A percentile compares a stretch with the other conserved stretches of the same genome.
Evolutionary conservation across 2,888 invertebrate genomes (phyloP).

Genomic region (Lysandra bellargus): DNA sequence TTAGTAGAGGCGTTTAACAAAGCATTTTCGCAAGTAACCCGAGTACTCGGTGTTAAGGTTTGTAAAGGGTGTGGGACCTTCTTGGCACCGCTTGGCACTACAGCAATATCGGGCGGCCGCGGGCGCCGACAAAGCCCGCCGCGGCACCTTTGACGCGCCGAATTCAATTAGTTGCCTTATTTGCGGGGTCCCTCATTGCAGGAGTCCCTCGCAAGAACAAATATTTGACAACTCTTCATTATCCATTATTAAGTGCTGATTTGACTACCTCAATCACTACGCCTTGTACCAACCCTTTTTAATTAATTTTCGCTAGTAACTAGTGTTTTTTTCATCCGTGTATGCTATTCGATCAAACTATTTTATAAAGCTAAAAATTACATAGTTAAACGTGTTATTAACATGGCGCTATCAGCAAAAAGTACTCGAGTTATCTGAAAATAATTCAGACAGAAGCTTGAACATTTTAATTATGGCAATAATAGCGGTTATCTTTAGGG

Average conservation of each 20-base stretch:
- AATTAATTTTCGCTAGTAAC: slow-evolving; percentile 4
- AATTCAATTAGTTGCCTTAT: slow-evolving; percentile 80
- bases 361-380: neutral
- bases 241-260: slow-evolving; percentile 71
- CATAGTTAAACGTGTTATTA: neutral
- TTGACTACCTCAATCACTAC: slow-evolving; percentile 45
- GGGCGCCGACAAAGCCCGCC: slow-evolving; percentile 72
- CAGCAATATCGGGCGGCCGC: slow-evolving; percentile 60
- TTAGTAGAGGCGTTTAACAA: neutral
- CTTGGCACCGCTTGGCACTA: neutral
- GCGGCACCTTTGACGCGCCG: slow-evolving; percentile 74
- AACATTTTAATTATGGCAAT: slow-evolving; percentile 48
- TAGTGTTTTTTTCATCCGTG: neutral
- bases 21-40: neutral
- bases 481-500: slow-evolving; percentile 54
- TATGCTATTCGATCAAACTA: neutral
- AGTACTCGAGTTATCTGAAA: slow-evolving; percentile 1
- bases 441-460: slow-evolving; percentile 13
- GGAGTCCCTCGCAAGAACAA: slow-evolving; percentile 76
- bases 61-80: neutral
- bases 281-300: slow-evolving; percentile 27
- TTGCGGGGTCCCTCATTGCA: slow-evolving; percentile 66
- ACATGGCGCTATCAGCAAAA: neutral
- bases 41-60: neutral
- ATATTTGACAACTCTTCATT: slow-evolving; percentile 75